Evolutionary conservation across 2,797 vertebrate species (phyloP).

Genomic region (Smutsia gigantea): DNA sequence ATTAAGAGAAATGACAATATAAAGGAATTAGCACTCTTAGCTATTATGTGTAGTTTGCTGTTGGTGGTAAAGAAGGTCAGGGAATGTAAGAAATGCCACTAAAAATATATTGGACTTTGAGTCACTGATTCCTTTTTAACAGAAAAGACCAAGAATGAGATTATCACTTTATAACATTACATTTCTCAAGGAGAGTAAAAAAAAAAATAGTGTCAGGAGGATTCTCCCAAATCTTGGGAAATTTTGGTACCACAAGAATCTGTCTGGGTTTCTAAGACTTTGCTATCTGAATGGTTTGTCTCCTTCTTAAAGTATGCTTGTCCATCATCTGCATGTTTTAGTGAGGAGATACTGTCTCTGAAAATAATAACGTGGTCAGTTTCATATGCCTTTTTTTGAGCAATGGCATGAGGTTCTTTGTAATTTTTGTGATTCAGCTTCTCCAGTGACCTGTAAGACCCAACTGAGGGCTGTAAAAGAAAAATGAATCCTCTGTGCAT

Average conservation of each 20-base stretch:
- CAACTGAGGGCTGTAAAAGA: background rate
- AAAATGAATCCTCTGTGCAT: background rate
- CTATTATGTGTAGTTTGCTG: background rate
- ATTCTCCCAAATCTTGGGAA: background rate
- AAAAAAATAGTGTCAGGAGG: background rate
- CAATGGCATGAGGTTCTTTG: background rate
- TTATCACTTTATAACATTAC: background rate
- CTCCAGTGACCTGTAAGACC: background rate
- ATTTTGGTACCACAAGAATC: background rate
- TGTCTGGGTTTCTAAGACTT: background rate
- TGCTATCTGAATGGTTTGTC: background rate
- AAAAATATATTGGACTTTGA: background rate
- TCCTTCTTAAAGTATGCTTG: background rate
- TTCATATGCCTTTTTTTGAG: background rate
- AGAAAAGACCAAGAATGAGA: background rate
- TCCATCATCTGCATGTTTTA: background rate
- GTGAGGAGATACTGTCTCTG: background rate
- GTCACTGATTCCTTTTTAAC: background rate
- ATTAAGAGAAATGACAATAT: background rate
- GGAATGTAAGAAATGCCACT: background rate
- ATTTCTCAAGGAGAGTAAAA: background rate
- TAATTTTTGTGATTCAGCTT: constrained; percentile 1
- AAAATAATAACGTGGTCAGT: background rate
- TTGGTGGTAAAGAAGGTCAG: background rate
- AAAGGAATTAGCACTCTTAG: background rate